These are phyloP conservation scores for Xyrichtys novacula DNA, from an alignment of 2,797 vertebrate genomes.

Conservation along the genomic window DNA sequence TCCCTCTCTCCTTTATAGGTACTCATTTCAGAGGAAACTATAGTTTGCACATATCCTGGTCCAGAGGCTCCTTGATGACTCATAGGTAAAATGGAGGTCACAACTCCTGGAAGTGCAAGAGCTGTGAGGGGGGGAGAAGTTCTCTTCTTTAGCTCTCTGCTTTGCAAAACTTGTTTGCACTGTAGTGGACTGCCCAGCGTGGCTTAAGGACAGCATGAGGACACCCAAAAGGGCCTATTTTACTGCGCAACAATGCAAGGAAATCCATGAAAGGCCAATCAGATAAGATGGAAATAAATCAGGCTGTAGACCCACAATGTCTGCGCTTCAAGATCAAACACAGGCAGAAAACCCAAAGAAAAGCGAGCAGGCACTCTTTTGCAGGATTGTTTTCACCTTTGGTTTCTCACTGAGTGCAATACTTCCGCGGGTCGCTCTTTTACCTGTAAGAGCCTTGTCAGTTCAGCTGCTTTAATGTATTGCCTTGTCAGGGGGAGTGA, in stretches of 20 bases:
- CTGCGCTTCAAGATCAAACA: slow-evolving; percentile 61
- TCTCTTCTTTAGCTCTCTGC: slow-evolving; percentile 45
- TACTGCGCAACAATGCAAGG: slow-evolving; percentile 76
- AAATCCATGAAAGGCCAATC: slow-evolving; percentile 78
- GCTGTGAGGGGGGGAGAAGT: not conserved
- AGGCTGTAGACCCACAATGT: slow-evolving; percentile 30
- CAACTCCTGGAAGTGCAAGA: slow-evolving; percentile 44
- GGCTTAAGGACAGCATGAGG: slow-evolving; percentile 57
- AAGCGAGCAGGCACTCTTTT: not conserved
- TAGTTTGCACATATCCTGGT: slow-evolving; percentile 55
- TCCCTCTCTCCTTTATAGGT: slow-evolving; percentile 40
- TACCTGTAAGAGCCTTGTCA: slow-evolving; percentile 32
- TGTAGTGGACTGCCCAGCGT: slow-evolving; percentile 54
- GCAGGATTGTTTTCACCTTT: slow-evolving; percentile 40
- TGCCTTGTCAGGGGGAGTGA: slow-evolving; percentile 29
- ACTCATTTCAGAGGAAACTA: slow-evolving; percentile 57
- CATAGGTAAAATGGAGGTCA: slow-evolving; percentile 80
- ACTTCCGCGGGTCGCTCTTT: slow-evolving; percentile 38
- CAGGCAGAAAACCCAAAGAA: slow-evolving; percentile 21
- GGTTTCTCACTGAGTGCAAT: slow-evolving; percentile 19
- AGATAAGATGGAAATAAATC: slow-evolving; percentile 77
- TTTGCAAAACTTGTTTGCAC: slow-evolving; percentile 64
- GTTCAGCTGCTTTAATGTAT: slow-evolving; percentile 15
- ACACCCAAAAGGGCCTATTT: slow-evolving; percentile 67
- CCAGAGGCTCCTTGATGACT: slow-evolving; percentile 66